phyloP scores from a whole-genome alignment of 2,888 invertebrate species.

The Aplocera efformata region DNA sequence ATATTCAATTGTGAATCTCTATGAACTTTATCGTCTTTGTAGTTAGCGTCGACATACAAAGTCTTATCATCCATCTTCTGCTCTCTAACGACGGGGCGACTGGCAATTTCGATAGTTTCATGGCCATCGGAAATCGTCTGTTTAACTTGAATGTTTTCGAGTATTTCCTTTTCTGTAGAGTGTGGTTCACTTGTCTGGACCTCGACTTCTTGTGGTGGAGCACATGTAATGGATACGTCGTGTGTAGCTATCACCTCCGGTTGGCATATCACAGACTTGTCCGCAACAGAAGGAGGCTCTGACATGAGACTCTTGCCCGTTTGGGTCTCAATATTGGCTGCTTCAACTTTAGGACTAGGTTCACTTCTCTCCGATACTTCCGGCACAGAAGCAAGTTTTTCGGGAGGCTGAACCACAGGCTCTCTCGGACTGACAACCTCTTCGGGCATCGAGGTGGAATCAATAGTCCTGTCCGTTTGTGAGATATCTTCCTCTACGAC shows the following conservation, averaged over 20 bases:
- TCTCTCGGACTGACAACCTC: conserved; percentile 78
- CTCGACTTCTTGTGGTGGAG: conserved; percentile 79
- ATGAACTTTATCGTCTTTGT: conserved; percentile 75
- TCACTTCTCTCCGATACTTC: conserved; percentile 41
- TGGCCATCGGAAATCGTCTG: conserved; percentile 83
- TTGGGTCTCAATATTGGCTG: conserved; percentile 81
- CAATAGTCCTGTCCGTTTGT: conserved; percentile 82
- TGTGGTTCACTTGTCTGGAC: conserved; percentile 81
- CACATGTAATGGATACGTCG: conserved; percentile 76
- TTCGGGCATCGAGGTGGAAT: conserved; percentile 86
- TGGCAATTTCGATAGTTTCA: conserved; percentile 87
- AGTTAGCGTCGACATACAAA: conserved; percentile 86
- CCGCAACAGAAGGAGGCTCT: conserved; percentile 58
- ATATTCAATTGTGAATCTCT: conserved; percentile 86
- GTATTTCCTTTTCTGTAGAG: conserved; percentile 67
- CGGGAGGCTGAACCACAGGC: conserved; percentile 36
- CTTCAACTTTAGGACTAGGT: conserved; percentile 38
- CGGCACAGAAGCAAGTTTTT: conserved; percentile 25
- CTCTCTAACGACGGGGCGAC: conserved; percentile 78
- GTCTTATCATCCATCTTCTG: conserved; percentile 79
- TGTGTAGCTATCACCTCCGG: conserved; percentile 59
- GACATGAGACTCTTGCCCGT: conserved; percentile 82
- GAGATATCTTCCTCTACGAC: conserved; percentile 70
- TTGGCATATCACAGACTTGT: conserved; percentile 67
- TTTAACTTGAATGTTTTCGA: conserved; percentile 84